Evolutionary conservation across 2,113 vertebrate species (phyloP), one percentile per base, ranked within the genome.

Genomic region (Gymnorhina tibicen): DNA sequence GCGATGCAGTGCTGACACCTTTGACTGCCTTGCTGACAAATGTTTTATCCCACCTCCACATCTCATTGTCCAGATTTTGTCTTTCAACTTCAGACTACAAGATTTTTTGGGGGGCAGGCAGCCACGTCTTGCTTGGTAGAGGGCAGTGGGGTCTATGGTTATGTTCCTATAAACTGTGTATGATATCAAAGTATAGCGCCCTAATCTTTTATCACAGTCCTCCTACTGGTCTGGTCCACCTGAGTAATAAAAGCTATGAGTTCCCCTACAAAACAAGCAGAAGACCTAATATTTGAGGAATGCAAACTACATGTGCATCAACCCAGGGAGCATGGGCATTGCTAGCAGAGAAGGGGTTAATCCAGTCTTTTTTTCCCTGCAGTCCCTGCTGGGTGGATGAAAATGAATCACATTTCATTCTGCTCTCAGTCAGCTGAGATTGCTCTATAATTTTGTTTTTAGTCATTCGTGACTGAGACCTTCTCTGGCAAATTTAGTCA

Each of bases 391-490:
- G 55, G 92, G 70, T 95, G 93, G 97, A 97, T 97, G 91, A 97
- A 97, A 98, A 98, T 98, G 97, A 98, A 97, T 97, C 97, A 97
- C 97, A 97, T 96, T 98, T 97, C 95, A 97, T 97, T 97, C 95
- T 96, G 92, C 91, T 97, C 95, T 96, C 96, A 94, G 95, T 97
- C 96, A 98, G 97, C 92, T 41, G 87, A 97, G 96, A 98, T 97
- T 98, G 97, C 96, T 97, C 96, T 97, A 89, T 98, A 98, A 98
- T 98, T 98, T 98, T 97, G 97, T 97, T 97, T 98, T 98, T 97
- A 97, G 96, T 97, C 96, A 98, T 97, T 97, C 94, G 95, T 97
- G 97, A 98, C 96, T 97, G 97, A 97, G 97, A 96, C 97, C 97
- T 96, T 97, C 97, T 96, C 96, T 97, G 95, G 97, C 92, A 97